Evolutionary conservation across 1,140 invertebrate species (phyloP), one percentile per base, ranked within the genome.

Genomic region (Lepidurus packardi): DNA sequence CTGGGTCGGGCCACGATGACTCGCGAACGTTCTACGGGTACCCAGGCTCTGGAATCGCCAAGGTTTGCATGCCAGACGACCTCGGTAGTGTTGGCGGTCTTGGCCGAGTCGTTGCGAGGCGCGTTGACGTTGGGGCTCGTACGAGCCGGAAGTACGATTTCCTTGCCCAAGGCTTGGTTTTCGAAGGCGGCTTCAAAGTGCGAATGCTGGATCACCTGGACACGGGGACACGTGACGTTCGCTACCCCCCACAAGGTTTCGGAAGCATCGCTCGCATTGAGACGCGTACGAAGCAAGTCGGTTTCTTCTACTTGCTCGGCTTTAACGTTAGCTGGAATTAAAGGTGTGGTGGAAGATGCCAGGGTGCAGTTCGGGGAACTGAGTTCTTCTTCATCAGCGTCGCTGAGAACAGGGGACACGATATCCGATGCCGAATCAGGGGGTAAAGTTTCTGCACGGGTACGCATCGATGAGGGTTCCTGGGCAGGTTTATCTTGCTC

Each of bases 111-210:
- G 16, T 21, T 65, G 53, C 16, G 13, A 13, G 53, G 53, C 53
- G 21, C 16, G 16, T 65, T 65, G 53, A 7, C 21, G 8, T 65
- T 21, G 53, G 16, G 16, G 16, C 13, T 21, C 16, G 6, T 65
- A n/a, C 7, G 9, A 65, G 53, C 5, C 16, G 53, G 53, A 21
- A 65, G 53, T 16, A 21, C 8, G 13, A 65, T 9, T n/a, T 65
- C 53, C 53, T 65, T 65, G 53, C 53, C 13, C 21, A 65, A 21
- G 53, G 53, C 53, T 65, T 65, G 53, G 21, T 65, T 65, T 16
- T 65, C 53, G 53, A 65, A 65, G 53, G 53, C 53, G 21, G 53
- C 53, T 8, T 65, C 53, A 21, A 65, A 65, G 53, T 65, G 53
- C 4, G 53, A 65, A 21, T 65, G 53, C 13, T 65, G 53, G 53